Base-by-base conservation (phyloP, 1,140 invertebrate genomes). In the Babylonia areolata region DNA sequence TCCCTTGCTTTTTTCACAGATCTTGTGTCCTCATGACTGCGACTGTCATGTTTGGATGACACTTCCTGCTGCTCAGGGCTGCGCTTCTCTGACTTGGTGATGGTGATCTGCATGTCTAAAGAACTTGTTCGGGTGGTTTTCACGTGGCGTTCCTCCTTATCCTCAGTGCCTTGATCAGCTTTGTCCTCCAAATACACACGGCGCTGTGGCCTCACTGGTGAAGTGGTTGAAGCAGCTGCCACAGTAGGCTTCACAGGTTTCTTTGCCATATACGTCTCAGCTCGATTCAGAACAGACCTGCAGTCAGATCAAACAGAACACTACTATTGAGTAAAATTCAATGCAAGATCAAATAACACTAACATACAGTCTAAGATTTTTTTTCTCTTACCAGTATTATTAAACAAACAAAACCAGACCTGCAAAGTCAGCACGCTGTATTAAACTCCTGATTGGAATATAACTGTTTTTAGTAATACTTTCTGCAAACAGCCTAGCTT, bases 241-340 rank as follows among this genome's bases (percentile, higher is more conserved):
- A 84, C 82, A 0, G 89, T 80, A 37, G 88, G 87, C 75, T 89
- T 88, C 37, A 87, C 87, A 35, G 87, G 91, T 84, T 92, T 92
- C 71, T 92, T 87, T 20, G 89, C 86, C 20, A 92, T 85, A 35
- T 90, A 90, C 75, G 91, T 92, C 73, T 92, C 91, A 77, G 92
- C 92, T 86, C 90, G 90, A 73, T 92, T 91, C 77, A 92, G 91
- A 2, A 92, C 89, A 84, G 92, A 92, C 83, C 91, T 92, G 86
- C 35, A 88, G 87, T 23, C 28, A 64, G 6, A 64, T 6, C 39
- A 35, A 39, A 77, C 75, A 77, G 15, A 77, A 28, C 46, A 51
- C n/a, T 1, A 51, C 46, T 17, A 51, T 12, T 51, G 46, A 17
- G 46, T 51, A 51, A 51, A 51, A 1, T 51, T 3, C 17, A 9